phyloP scores from a whole-genome alignment of 2,113 vertebrate genomes.

The Balaeniceps rex region DNA sequence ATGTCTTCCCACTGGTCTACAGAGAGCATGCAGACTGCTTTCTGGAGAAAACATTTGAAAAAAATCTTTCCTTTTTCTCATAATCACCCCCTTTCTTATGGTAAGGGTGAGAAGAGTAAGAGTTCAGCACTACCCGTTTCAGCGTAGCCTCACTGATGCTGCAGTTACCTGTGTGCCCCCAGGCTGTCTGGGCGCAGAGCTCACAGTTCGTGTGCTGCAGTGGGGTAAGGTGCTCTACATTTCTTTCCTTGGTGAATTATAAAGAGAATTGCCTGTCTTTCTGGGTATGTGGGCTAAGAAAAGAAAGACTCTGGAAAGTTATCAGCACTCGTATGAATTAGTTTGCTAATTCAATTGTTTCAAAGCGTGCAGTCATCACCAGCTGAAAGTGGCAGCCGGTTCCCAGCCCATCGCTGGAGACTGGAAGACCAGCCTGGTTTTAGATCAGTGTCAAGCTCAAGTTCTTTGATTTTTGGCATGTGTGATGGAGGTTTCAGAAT shows the following conservation, averaged over 20 bases:
- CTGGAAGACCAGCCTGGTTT: background rate
- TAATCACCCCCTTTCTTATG: background rate
- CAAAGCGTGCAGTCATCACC: background rate
- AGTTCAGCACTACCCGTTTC: background rate
- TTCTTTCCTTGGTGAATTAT: background rate
- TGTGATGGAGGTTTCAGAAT: background rate
- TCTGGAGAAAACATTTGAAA: background rate
- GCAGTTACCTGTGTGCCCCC: background rate
- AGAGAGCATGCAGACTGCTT: background rate
- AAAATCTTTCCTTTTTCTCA: background rate
- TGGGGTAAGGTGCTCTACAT: background rate
- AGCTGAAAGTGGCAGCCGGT: background rate
- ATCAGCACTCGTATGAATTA: background rate
- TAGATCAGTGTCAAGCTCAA: background rate
- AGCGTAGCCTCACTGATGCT: background rate
- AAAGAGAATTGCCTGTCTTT: background rate
- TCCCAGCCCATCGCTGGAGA: background rate
- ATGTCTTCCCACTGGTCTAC: background rate
- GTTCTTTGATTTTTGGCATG: background rate
- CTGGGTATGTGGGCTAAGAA: background rate
- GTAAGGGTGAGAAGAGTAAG: background rate
- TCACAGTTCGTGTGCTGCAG: background rate
- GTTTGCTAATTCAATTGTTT: background rate
- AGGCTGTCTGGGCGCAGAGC: background rate
- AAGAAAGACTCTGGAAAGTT: background rate